A percentile compares a stretch with the other conserved stretches of the same genome.
phyloP scores from a whole-genome alignment of 2,888 invertebrate genomes.

The Aspidiotus destructor region DNA sequence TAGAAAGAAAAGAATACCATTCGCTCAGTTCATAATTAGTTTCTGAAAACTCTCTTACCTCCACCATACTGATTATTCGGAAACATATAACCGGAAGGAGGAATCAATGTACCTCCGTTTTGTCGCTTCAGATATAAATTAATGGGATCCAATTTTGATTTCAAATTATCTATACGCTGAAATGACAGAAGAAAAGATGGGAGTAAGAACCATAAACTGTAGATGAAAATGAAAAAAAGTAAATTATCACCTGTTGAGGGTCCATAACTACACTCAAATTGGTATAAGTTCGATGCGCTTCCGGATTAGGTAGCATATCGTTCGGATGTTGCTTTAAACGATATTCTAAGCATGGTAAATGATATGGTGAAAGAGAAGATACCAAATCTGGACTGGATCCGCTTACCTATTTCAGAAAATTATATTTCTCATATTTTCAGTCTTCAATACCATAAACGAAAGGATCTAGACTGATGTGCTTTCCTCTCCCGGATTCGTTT shows the following conservation, averaged over 20 bases:
- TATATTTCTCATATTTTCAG: too few species aligned
- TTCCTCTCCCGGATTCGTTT: too few species aligned
- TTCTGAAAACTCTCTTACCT: conserved; percentile 3
- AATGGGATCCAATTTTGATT: conserved; percentile 19
- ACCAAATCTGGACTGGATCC: conserved; percentile 71
- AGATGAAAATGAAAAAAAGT: background rate
- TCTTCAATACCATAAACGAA: too few species aligned
- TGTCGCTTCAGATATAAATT: conserved; percentile 23
- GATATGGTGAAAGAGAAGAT: conserved; percentile 48
- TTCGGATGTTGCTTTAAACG: conserved; percentile 37
- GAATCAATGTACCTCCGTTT: conserved; percentile 19
- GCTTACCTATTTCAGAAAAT: conserved; percentile 38
- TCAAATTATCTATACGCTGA: conserved; percentile 26
- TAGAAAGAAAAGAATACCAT: too few species aligned
- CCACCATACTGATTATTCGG: conserved; percentile 15
- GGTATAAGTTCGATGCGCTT: conserved; percentile 61
- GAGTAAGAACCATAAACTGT: background rate
- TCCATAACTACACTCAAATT: conserved; percentile 54
- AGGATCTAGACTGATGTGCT: too few species aligned
- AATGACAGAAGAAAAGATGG: background rate
- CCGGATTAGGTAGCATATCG: conserved; percentile 42
- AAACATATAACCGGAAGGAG: background rate
- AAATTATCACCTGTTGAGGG: conserved; percentile 37
- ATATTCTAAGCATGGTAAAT: conserved; percentile 29
- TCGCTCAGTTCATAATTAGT: too few species aligned